Evolutionary conservation across 2,797 vertebrate genomes (phyloP), one percentile per base, ranked within the genome.

Genomic region (Pterois miles): DNA sequence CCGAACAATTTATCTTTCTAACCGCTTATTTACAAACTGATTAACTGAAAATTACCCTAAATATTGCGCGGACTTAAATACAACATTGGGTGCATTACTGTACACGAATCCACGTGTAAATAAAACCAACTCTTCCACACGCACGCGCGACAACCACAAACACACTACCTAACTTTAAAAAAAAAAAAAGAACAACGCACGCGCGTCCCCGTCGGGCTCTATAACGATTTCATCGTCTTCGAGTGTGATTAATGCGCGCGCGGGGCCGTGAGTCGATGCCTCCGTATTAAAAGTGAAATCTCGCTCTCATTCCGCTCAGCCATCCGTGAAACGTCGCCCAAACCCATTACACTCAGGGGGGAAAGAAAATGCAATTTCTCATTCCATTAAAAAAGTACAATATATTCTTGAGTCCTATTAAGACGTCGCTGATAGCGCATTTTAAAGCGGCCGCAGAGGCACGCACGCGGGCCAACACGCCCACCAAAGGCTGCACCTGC

Each of bases 321-420:
- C 97, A 97, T 94, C 96, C 96, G 96, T 98, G 97, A 98, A 97
- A 97, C 96, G 94, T 95, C 95, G 94, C 95, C 96, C 94, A 96
- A 97, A 97, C 96, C 97, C 97, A 98, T 97, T 97, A 98, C 95
- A 95, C 95, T 95, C 78, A 16, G 36, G 68, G 94, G 93, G 95
- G 92, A 95, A 96, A 97, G 96, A 97, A 97, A 98, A 98, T 96
- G 96, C 97, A 96, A 97, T 98, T 97, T 98, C 96, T 97, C 96
- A 97, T 97, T 96, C 96, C 96, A 97, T 97, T 97, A 97, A 92
- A 97, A 97, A 87, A 97, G 94, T 96, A 96, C 96, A 96, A 96
- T 96, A 96, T 96, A 98, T 96, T 96, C 95, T 95, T 94, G 95
- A 94, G 94, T 96, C 92, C 96, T 97, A 99, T 98, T 97, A 98